These are phyloP conservation scores for Cyclophora punctaria DNA, from an alignment of 2,888 invertebrate species.

Conservation along the genomic window DNA sequence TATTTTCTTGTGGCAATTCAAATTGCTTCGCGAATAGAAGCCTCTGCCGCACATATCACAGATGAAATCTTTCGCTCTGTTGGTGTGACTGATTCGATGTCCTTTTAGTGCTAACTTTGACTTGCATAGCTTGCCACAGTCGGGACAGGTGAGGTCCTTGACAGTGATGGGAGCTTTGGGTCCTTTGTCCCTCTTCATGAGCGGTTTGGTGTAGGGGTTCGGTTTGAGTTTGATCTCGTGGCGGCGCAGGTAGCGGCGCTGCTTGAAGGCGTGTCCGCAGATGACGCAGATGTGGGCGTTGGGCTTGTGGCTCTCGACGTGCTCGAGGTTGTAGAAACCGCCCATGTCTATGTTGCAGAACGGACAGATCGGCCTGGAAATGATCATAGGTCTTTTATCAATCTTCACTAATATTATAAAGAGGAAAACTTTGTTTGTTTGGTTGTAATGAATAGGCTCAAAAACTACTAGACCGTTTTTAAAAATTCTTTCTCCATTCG, in stretches of 20 bases:
- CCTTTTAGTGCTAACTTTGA: neutral
- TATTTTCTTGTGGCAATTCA: neutral
- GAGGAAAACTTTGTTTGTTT: too few species aligned
- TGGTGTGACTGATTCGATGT: neutral
- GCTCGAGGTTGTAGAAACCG: neutral
- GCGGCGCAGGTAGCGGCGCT: neutral
- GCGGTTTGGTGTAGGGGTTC: conserved; percentile 1
- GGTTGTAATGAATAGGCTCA: too few species aligned
- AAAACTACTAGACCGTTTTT: too few species aligned
- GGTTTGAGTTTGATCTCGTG: conserved; percentile 4
- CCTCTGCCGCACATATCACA: neutral
- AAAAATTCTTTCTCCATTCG: too few species aligned
- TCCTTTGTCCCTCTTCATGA: conserved; percentile 2
- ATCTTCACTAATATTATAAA: too few species aligned
- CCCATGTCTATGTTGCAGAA: conserved; percentile 7
- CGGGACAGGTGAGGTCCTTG: neutral
- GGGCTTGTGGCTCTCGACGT: conserved; percentile 1
- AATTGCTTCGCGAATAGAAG: neutral
- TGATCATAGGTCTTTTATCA: neutral
- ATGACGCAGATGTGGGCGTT: conserved; percentile 1
- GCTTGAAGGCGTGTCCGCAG: conserved; percentile 2
- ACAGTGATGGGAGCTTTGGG: neutral
- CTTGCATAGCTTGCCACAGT: neutral
- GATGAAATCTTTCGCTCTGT: neutral
- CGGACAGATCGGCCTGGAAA: conserved; percentile 8